Conservation (phyloP, 2,888 invertebrate species). For the Erebia epiphron region DNA sequence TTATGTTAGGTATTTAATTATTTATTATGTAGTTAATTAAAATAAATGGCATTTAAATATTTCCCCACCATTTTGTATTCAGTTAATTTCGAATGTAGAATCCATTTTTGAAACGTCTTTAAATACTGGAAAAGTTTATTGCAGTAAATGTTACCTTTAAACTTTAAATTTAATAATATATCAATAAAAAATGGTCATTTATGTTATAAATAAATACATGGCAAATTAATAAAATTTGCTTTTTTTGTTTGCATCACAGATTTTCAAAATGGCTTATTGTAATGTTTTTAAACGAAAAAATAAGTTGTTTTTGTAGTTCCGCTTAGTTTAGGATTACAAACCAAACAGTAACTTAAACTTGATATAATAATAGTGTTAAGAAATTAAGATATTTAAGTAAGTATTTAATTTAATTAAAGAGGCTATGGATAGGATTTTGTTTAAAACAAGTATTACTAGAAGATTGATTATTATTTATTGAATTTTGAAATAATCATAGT, state of each 20-base stretch:
- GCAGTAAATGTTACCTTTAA: neutral
- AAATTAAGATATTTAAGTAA: slow-evolving; percentile 2
- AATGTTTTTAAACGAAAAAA: neutral
- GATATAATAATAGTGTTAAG: neutral
- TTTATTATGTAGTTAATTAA: slow-evolving; percentile 50
- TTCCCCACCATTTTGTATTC: slow-evolving; percentile 60
- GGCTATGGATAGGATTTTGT: slow-evolving; percentile 14
- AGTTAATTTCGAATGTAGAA: slow-evolving; percentile 18
- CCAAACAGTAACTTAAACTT: slow-evolving; percentile 31
- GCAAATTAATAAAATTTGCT: neutral
- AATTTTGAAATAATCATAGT: too few species aligned
- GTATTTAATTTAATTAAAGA: slow-evolving; percentile 1
- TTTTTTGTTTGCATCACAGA: neutral
- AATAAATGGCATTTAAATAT: slow-evolving; percentile 54
- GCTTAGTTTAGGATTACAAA: slow-evolving; percentile 28
- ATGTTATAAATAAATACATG: neutral
- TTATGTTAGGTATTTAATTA: slow-evolving; percentile 46
- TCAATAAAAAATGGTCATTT: too few species aligned
- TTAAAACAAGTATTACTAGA: neutral
- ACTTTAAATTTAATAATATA: neutral
- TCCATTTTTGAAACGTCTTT: neutral
- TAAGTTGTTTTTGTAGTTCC: slow-evolving; percentile 10
- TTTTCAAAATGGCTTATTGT: neutral
- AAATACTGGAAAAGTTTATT: neutral
- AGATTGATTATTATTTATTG: too few species aligned